Evolutionary conservation across 2,888 invertebrate species (phyloP), one percentile per base, ranked within the genome.

Genomic region (Epinotia nisella): DNA sequence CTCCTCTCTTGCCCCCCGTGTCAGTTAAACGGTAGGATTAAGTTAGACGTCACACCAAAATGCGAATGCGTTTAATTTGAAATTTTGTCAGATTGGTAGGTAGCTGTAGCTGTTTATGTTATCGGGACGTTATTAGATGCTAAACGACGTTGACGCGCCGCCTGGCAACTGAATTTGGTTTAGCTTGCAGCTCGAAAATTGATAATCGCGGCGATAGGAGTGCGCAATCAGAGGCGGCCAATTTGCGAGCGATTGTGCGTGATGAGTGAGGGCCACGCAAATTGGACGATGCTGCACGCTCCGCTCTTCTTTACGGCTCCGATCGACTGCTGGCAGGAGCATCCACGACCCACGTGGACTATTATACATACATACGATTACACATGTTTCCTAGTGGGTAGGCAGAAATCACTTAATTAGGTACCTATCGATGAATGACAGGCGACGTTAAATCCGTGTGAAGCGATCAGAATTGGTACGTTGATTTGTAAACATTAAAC

Each of bases 211-310:
- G 67, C 39, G 65, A 71, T 71, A 74, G 70, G 60, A 71, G 85
- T 83, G 85, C 79, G 88, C 91, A 92, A 91, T 92, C 92, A 92
- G 85, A 79, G 86, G 85, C 85, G 85, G 81, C 85, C 92, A 92
- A 92, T 92, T 92, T 92, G 89, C 87, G 84, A 82, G 87, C 88
- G 89, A 92, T 92, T 92, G 92, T 89, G 89, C 91, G 90, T 89
- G 89, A 87, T 84, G 88, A 89, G 89, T 84, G 88, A 89, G 89
- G 88, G 86, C 85, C 85, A 87, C 86, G 88, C 87, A 91, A 91
- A 90, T 90, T 90, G 90, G 84, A 85, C 81, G 85, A 82, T 80
- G 81, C 81, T 84, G 85, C 85, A 83, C 84, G 86, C 85, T 83
- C 85, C 83, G 85, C 88, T 83, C 59, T 35, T 83, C 59, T 35